Evolutionary conservation across 92 coral and sea anemone genomes (phyloP).

Genomic region (Meandrina meandrites): DNA sequence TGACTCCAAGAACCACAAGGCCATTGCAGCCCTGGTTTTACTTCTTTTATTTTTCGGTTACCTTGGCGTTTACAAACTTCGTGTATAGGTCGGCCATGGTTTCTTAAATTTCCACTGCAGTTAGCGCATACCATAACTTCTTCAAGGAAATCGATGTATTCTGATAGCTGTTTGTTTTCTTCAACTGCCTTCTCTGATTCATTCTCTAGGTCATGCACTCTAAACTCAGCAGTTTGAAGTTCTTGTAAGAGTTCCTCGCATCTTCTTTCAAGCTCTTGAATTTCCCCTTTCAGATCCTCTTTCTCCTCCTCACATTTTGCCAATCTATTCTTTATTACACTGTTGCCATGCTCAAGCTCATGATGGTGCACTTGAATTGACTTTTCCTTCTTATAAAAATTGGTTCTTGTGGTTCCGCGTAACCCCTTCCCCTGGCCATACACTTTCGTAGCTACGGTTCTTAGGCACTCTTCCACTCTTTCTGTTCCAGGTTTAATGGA

Average conservation of each 20-base stretch:
- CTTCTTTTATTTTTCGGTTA: conserved; percentile 47
- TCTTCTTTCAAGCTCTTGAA: conserved; percentile 38
- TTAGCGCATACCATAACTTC: conserved; percentile 24
- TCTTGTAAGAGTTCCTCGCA: conserved; percentile 36
- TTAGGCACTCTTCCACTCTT: conserved; percentile 28
- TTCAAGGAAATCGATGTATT: conserved; percentile 39
- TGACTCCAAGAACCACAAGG: conserved; percentile 60
- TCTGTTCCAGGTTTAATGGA: conserved; percentile 24
- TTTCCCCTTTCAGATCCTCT: conserved; percentile 12
- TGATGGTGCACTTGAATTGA: conserved; percentile 29
- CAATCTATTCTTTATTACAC: neutral
- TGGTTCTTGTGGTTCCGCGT: conserved; percentile 20
- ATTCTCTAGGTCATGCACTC: conserved; percentile 14
- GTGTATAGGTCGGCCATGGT: conserved; percentile 31
- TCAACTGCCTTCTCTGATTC: conserved; percentile 17
- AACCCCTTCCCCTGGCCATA: conserved; percentile 15
- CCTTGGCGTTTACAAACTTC: conserved; percentile 53
- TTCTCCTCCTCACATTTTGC: conserved; percentile 21
- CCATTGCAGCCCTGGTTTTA: conserved; percentile 55
- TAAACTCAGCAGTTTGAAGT: conserved; percentile 17
- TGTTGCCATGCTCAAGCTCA: conserved; percentile 31
- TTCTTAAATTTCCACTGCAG: conserved; percentile 37
- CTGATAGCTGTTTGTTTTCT: conserved; percentile 37
- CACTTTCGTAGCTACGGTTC: conserved; percentile 14
- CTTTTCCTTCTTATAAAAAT: conserved; percentile 8